Evolutionary conservation across 1,140 invertebrate genomes (phyloP).

Genomic region (Phenacoccus solenopsis): DNA sequence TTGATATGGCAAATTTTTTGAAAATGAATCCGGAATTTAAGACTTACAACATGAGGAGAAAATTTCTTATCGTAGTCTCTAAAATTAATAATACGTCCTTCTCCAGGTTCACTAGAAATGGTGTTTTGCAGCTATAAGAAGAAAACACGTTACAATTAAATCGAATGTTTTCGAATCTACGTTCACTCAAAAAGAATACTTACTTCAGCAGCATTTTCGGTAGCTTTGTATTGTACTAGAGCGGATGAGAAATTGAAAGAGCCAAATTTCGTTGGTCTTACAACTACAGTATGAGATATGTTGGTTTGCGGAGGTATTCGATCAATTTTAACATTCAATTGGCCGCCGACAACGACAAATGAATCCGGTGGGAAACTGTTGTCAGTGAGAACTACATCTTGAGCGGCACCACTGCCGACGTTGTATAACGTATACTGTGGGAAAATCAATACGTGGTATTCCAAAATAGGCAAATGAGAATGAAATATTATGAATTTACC

Average conservation of each 20-base stretch:
- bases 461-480: neutral
- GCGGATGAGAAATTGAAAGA: constrained; percentile 97
- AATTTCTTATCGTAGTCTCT: constrained; percentile 96
- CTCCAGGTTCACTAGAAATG: constrained; percentile 88
- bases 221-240: constrained; percentile 74
- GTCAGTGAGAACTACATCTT: constrained; percentile 77
- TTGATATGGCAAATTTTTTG: neutral
- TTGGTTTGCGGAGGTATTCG: constrained; percentile 84
- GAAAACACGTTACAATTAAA: constrained; percentile 16
- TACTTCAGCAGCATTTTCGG: constrained; percentile 58
- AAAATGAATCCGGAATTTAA: neutral
- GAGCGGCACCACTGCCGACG: constrained; percentile 71
- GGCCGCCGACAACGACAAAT: constrained; percentile 75
- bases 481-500: constrained; percentile 35
- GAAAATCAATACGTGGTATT: constrained; percentile 9
- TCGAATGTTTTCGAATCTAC: no score
- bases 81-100: constrained; percentile 88
- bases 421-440: constrained; percentile 68
- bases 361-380: constrained; percentile 78
- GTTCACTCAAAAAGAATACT: neutral
- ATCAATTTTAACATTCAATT: constrained; percentile 68
- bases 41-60: constrained; percentile 81
- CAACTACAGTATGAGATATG: constrained; percentile 84
- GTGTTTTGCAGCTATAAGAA: constrained; percentile 58
- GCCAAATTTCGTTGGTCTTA: constrained; percentile 77